A percentile compares a stretch with the other conserved stretches of the same genome.
Conservation (phyloP, 2,888 invertebrate species). For the Caenorhabditis imperialis region DNA sequence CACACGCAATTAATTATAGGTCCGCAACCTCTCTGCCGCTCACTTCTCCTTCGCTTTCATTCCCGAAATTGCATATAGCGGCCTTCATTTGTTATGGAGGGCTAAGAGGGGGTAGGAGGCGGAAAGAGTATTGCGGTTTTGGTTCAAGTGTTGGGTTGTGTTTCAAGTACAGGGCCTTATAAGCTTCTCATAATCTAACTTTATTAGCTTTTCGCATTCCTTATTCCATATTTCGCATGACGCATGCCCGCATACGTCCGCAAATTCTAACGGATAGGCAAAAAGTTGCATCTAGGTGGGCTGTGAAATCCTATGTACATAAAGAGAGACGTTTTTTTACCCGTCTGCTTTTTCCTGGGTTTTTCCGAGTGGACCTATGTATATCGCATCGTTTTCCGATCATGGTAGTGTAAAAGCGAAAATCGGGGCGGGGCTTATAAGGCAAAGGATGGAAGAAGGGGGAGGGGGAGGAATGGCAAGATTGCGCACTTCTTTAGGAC, state of each 20-base stretch:
- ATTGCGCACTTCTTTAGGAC: no score
- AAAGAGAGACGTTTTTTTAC: constrained; percentile 31
- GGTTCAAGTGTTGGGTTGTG: constrained; percentile 52
- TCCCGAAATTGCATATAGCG: constrained; percentile 54
- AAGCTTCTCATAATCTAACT: constrained; percentile 33
- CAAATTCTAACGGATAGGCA: no score
- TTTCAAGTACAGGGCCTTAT: constrained; percentile 53
- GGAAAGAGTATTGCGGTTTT: constrained; percentile 2
- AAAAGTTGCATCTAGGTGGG: constrained; percentile 7
- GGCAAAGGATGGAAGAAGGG: no score
- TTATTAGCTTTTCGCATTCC: constrained; percentile 13
- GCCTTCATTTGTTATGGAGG: constrained; percentile 35
- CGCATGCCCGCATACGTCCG: no score
- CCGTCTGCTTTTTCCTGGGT: constrained; percentile 20
- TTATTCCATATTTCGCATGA: no score
- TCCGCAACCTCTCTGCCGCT: constrained; percentile 31
- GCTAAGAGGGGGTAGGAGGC: no score
- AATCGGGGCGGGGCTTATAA: constrained; percentile 49
- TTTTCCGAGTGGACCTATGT: constrained; percentile 47
- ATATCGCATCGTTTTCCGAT: constrained; percentile 58
- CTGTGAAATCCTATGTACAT: constrained; percentile 50
- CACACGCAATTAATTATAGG: constrained; percentile 55
- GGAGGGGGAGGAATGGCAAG: no score
- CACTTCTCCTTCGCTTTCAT: constrained; percentile 9
- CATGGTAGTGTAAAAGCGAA: constrained; percentile 45